Percentiles rank a stretch among this genome's conserved stretches.
phyloP scores from a whole-genome alignment of 2,888 invertebrate genomes.

The Stenoptilia bipunctidactyla region DNA sequence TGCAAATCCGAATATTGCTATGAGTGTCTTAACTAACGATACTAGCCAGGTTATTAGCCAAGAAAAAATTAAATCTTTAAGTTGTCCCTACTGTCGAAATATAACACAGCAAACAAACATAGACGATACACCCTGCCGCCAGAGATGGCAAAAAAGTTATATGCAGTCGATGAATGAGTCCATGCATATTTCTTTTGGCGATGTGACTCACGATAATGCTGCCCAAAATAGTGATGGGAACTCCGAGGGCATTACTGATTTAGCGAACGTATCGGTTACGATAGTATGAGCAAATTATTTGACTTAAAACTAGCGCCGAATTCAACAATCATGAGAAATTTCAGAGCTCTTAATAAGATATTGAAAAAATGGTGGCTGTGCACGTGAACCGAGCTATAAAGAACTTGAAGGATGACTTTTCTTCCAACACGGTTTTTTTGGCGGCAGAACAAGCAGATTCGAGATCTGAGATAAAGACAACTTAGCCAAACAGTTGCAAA shows the following conservation, averaged over 20 bases:
- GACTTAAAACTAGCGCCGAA: conserved; percentile 1
- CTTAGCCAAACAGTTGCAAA: neutral
- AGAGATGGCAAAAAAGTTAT: neutral
- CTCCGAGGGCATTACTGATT: neutral
- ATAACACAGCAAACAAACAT: neutral
- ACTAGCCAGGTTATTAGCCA: neutral
- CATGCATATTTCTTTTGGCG: neutral
- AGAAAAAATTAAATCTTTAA: neutral
- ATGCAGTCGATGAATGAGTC: neutral
- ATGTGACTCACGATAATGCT: neutral
- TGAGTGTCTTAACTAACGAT: neutral
- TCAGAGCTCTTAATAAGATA: conserved; percentile 1
- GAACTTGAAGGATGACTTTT: conserved; percentile 1
- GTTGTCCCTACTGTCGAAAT: conserved; percentile 1
- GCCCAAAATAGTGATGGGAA: neutral
- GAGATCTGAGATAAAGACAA: neutral
- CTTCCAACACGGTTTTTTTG: conserved; percentile 1
- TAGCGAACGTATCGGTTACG: neutral
- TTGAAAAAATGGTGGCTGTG: neutral
- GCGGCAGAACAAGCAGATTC: neutral
- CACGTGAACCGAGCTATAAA: conserved; percentile 1
- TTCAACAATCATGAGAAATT: neutral
- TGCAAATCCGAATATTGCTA: neutral
- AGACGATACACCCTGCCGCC: neutral
- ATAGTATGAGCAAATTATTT: neutral